Conservation (phyloP, 1,140 invertebrate genomes). For the Lanistes nyassanus region DNA sequence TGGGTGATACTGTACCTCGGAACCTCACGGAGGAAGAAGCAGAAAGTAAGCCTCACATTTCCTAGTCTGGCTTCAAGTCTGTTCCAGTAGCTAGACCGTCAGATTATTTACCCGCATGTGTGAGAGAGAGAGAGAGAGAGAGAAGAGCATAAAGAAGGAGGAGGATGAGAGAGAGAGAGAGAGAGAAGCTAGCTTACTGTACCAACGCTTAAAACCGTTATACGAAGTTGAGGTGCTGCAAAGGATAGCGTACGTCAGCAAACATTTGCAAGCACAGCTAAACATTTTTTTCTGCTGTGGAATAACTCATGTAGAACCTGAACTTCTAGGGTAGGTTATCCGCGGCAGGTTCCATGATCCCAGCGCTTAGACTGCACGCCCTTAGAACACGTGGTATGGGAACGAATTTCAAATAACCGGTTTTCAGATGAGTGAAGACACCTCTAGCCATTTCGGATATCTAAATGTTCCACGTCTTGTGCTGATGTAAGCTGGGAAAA, state of each 20-base stretch:
- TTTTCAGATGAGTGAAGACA: too few species aligned
- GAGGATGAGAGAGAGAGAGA: constrained; percentile 6
- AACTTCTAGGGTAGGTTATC: neutral
- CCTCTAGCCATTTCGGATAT: too few species aligned
- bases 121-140: constrained; percentile 18
- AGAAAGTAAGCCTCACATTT: neutral
- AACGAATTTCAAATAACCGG: too few species aligned
- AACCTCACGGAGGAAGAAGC: neutral
- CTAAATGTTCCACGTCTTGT: neutral
- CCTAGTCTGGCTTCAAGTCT: too few species aligned
- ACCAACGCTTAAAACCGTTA: too few species aligned
- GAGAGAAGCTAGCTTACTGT: neutral
- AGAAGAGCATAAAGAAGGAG: neutral
- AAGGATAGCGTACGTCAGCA: neutral
- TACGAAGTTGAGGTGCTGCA: neutral
- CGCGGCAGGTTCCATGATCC: neutral
- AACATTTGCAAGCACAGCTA: too few species aligned
- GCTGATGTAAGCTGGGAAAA: too few species aligned
- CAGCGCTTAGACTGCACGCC: neutral
- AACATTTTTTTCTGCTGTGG: too few species aligned
- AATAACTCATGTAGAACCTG: neutral
- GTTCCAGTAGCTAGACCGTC: too few species aligned
- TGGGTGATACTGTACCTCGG: neutral
- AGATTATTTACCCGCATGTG: too few species aligned
- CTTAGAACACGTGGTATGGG: neutral